A percentile compares a stretch with the other conserved stretches of the same genome.
These are phyloP conservation scores for Aphodius granarius DNA, from an alignment of 2,888 invertebrate genomes.

Conservation along the genomic window DNA sequence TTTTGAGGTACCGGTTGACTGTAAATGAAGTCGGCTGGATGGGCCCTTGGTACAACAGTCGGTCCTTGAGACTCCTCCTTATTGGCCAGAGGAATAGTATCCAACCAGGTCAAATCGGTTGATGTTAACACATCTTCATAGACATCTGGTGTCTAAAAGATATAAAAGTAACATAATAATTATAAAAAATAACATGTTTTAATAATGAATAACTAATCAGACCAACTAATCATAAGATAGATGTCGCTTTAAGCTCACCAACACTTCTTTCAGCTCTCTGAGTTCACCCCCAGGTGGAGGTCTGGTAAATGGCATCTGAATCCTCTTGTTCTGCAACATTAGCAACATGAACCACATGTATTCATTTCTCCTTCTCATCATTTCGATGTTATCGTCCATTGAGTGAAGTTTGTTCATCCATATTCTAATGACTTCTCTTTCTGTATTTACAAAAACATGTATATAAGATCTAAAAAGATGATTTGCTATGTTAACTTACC, in stretches of 20 bases:
- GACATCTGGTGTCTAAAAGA: constrained; percentile 39
- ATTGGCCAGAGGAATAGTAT: constrained; percentile 31
- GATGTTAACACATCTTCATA: constrained; percentile 50
- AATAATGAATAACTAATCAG: too few relatives aligned
- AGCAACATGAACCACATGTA: constrained; percentile 55
- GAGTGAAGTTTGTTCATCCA: constrained; percentile 52
- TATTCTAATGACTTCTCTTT: constrained; percentile 40
- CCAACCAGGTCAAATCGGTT: constrained; percentile 43
- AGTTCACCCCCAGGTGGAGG: constrained; percentile 46
- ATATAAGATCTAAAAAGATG: background rate
- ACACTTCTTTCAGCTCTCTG: constrained; percentile 47
- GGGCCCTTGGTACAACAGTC: constrained; percentile 20
- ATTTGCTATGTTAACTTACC: constrained; percentile 7
- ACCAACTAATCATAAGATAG: too few relatives aligned
- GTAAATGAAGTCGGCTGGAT: constrained; percentile 41
- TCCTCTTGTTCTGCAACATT: constrained; percentile 51
- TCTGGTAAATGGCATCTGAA: constrained; percentile 50
- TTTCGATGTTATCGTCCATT: constrained; percentile 42
- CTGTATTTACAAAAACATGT: background rate
- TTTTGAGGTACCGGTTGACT: constrained; percentile 45
- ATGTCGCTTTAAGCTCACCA: constrained; percentile 47
- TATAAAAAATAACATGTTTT: background rate
- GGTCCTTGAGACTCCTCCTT: constrained; percentile 18
- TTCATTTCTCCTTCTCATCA: constrained; percentile 50
- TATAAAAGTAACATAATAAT: background rate